Percentiles rank a stretch among this genome's conserved stretches.
Conservation (phyloP, 2,888 invertebrate species). For the Fabriciana adippe region DNA sequence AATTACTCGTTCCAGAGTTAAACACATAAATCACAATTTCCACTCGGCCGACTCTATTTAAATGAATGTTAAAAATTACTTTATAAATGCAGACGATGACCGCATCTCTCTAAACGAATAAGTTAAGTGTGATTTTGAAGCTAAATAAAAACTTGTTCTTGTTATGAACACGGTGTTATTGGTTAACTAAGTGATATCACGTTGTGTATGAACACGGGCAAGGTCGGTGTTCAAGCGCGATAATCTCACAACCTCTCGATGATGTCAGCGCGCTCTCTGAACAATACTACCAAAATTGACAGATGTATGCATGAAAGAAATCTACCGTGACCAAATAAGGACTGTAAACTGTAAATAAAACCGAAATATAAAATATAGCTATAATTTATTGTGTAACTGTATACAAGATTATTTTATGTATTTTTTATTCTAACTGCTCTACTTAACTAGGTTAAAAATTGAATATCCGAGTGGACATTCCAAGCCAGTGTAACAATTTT, state of each 20-base stretch:
- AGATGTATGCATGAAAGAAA: conserved; percentile 36
- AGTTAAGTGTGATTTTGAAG: conserved; percentile 12
- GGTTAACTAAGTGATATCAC: conserved; percentile 69
- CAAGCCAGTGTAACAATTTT: background rate
- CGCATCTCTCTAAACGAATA: conserved; percentile 3
- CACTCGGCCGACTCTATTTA: background rate
- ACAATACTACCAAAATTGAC: conserved; percentile 52
- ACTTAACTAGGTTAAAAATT: background rate
- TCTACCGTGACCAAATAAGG: conserved; percentile 24
- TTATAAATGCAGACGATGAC: conserved; percentile 4
- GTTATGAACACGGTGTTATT: conserved; percentile 44
- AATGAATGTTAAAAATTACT: conserved; percentile 4
- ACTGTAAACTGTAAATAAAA: background rate
- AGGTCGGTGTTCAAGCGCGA: conserved; percentile 64
- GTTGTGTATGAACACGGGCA: conserved; percentile 64
- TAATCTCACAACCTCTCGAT: conserved; percentile 68
- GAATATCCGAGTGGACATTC: background rate
- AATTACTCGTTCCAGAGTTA: conserved; percentile 1
- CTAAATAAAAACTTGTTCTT: conserved; percentile 36
- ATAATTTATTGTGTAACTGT: background rate
- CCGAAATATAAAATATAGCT: background rate
- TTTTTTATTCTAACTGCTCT: background rate
- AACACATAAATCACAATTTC: background rate
- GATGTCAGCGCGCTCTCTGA: conserved; percentile 60
- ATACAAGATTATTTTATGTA: background rate